phyloP scores from a whole-genome alignment of 2,113 vertebrate species.

The Coracopsis vasa region DNA sequence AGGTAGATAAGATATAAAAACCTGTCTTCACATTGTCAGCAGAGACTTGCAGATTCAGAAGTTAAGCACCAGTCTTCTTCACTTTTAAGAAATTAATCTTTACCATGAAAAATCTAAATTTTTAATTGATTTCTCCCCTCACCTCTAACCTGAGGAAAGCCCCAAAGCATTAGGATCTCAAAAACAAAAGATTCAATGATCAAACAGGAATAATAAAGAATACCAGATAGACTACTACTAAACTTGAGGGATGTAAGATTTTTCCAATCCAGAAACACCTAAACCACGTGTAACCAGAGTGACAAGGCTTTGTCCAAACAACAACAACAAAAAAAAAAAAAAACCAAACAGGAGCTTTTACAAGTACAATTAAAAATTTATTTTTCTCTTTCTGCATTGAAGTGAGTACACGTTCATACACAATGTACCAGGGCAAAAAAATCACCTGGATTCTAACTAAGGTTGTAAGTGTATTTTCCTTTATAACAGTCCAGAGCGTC shows the following conservation, averaged over 20 bases:
- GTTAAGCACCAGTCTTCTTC: background rate
- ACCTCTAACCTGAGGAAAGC: background rate
- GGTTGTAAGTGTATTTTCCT: background rate
- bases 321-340: background rate
- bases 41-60: background rate
- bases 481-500: background rate
- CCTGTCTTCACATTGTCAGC: background rate
- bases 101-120: background rate
- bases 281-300: background rate
- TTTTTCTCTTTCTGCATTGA: slow-evolving; percentile 65
- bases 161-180: background rate
- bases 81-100: background rate
- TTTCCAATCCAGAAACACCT: background rate
- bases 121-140: background rate
- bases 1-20: background rate
- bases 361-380: slow-evolving; percentile 71
- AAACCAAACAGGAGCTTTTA: background rate
- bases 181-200: background rate
- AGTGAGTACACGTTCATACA: slow-evolving; percentile 52
- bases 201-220: background rate
- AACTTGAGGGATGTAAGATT: background rate
- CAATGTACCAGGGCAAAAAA: background rate
- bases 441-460: background rate
- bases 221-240: background rate
- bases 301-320: background rate